Evolutionary conservation across 2,113 vertebrate genomes (phyloP), one percentile per base, ranked within the genome.

Genomic region (Semicossyphus pulcher): DNA sequence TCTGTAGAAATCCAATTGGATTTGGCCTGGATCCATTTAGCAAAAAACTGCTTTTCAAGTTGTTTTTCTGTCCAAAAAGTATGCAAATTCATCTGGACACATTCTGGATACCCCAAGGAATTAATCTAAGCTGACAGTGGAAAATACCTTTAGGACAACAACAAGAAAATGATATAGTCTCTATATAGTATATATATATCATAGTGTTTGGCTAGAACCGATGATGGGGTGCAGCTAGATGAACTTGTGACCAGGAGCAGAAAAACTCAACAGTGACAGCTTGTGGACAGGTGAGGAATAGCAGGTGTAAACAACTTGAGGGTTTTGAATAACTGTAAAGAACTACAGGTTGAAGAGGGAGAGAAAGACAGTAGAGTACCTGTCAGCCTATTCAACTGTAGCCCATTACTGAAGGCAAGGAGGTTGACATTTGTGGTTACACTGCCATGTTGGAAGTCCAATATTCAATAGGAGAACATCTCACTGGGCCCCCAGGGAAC

Each of bases 261-360:
- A 41, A 20, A 18, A 61, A 11, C 56, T 37, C 62, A 20, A 2
- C 12, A 61, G 54, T 34, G 53, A 42, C 45, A 0, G 7, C 78
- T 63, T n/a, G 71, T 69, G 67, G 67, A 39, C 67, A 76, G 67
- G 72, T 70, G 25, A 60, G 53, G 42, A 60, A 82, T 34, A 41
- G 18, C 72, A 54, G 29, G 14, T 44, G 4, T 61, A 6, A 42
- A 56, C 42, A 37, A 20, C 16, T 45, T 28, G 4, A 47, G 9
- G 0, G 11, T 1, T 45, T 26, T 2, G 3, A 5, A 41, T 37
- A 20, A 52, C 3, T n/a, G 32, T 12, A 25, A 62, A 28, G 15
- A 52, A 3, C 0, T 18, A 25, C 0, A 36, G 39, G 7, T 1
- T n/a, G 15, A 44, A 61, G 28, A 45, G 29, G 15, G 32, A 58